These are phyloP conservation scores for Dryadula phaetusa DNA, from an alignment of 2,888 invertebrate genomes.

Conservation along the genomic window DNA sequence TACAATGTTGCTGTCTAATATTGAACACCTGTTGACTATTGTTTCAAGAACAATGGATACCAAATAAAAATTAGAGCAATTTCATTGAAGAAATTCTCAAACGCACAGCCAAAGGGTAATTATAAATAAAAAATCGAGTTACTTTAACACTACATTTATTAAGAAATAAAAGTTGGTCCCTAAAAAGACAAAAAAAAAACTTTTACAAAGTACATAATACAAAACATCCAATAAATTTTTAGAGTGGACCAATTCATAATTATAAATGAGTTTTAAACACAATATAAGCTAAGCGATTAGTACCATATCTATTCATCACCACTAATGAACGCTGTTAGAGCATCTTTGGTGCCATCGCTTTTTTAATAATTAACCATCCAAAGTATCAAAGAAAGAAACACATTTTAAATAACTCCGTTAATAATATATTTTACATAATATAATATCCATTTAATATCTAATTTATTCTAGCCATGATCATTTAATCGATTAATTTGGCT, in stretches of 20 bases:
- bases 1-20: neutral
- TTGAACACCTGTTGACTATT: conserved; percentile 44
- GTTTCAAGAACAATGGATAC: conserved; percentile 45
- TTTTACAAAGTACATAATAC: conserved; percentile 36
- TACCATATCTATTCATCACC: neutral
- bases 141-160: conserved; percentile 69
- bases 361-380: conserved; percentile 10
- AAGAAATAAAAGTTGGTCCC: conserved; percentile 62
- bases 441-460: conserved; percentile 73
- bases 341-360: conserved; percentile 57
- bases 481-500: conserved; percentile 48
- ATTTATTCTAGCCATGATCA: conserved; percentile 52
- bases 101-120: neutral
- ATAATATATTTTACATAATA: conserved; percentile 62
- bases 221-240: conserved; percentile 40
- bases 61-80: conserved; percentile 4
- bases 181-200: conserved; percentile 49
- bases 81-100: neutral
- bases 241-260: conserved; percentile 31
- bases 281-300: conserved; percentile 1
- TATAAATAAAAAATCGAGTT: conserved; percentile 40
- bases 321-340: conserved; percentile 35
- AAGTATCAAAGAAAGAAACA: conserved; percentile 30
- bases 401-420: conserved; percentile 54
- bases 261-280: conserved; percentile 8